Percentiles rank a stretch among this genome's conserved stretches.
Evolutionary conservation across 1,140 invertebrate genomes (phyloP).

Genomic region (Drosophila erecta): DNA sequence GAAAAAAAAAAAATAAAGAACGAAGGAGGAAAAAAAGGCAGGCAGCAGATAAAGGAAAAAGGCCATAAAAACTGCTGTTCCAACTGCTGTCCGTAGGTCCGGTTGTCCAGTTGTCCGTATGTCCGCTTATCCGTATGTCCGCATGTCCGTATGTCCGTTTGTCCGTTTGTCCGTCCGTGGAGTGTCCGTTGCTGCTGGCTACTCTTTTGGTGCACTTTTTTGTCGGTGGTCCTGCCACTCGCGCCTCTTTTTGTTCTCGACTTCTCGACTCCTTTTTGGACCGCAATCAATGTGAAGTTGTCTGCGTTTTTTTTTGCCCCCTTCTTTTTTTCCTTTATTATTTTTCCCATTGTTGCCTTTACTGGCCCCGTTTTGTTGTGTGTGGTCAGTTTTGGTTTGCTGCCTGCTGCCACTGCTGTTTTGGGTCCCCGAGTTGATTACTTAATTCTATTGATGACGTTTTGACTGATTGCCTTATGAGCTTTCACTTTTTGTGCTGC

Average conservation of each 20-base stretch:
- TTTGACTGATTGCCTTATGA: constrained; percentile 84
- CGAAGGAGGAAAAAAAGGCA: background rate
- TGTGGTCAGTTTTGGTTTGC: constrained; percentile 74
- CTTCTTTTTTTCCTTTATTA: constrained; percentile 4
- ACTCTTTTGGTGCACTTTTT: constrained; percentile 43
- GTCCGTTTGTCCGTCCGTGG: constrained; percentile 13
- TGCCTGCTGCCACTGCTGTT: constrained; percentile 13
- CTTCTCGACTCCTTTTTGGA: constrained; percentile 71
- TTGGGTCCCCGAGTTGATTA: constrained; percentile 70
- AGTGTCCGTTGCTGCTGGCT: constrained; percentile 33
- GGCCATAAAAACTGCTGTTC: constrained; percentile 51
- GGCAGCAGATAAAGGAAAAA: constrained; percentile 47
- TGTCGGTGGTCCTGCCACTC: constrained; percentile 68
- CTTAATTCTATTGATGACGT: constrained; percentile 84
- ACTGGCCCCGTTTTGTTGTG: constrained; percentile 64
- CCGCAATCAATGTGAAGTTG: constrained; percentile 66
- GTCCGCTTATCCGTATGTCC: constrained; percentile 1
- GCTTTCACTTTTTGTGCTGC: constrained; percentile 79
- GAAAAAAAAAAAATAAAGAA: constrained; percentile 3
- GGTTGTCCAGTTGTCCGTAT: background rate
- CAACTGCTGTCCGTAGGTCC: constrained; percentile 58
- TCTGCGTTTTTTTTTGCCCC: background rate
- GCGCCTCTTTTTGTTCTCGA: constrained; percentile 55
- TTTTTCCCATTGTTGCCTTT: constrained; percentile 10
- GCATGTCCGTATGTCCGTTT: constrained; percentile 1